phyloP scores from a whole-genome alignment of 1,140 invertebrate species.

The Orchestia grillus region DNA sequence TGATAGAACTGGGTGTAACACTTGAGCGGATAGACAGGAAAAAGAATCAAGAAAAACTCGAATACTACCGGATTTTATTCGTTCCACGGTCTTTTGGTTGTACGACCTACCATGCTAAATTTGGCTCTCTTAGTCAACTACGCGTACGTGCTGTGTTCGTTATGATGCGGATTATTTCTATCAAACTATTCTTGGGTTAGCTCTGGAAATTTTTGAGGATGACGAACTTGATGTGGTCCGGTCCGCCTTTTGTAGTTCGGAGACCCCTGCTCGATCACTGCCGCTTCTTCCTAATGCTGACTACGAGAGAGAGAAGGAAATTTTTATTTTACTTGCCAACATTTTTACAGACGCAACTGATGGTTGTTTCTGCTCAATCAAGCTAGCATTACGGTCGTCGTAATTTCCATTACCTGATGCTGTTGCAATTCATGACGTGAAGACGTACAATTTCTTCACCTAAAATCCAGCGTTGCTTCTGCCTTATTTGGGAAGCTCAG shows the following conservation, averaged over 20 bases:
- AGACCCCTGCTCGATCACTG: background rate
- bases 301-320: background rate
- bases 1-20: background rate
- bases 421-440: conserved; percentile 63
- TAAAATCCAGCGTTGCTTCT: background rate
- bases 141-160: background rate
- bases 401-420: conserved; percentile 68
- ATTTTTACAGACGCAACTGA: conserved; percentile 57
- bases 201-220: background rate
- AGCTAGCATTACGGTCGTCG: conserved; percentile 69
- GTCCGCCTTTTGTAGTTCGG: too few relatives aligned
- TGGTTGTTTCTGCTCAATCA: conserved; percentile 68
- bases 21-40: background rate
- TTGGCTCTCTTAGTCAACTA: background rate
- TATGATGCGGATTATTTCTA: background rate
- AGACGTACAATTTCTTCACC: background rate
- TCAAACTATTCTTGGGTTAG: background rate
- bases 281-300: background rate
- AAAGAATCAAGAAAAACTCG: background rate
- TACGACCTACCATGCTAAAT: background rate
- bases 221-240: background rate
- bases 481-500: background rate
- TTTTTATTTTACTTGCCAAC: background rate
- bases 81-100: background rate
- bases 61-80: background rate